These are phyloP conservation scores for Rhabditophanes sp. DNA, from an alignment of 2,888 invertebrate species.

Conservation along the genomic window DNA sequence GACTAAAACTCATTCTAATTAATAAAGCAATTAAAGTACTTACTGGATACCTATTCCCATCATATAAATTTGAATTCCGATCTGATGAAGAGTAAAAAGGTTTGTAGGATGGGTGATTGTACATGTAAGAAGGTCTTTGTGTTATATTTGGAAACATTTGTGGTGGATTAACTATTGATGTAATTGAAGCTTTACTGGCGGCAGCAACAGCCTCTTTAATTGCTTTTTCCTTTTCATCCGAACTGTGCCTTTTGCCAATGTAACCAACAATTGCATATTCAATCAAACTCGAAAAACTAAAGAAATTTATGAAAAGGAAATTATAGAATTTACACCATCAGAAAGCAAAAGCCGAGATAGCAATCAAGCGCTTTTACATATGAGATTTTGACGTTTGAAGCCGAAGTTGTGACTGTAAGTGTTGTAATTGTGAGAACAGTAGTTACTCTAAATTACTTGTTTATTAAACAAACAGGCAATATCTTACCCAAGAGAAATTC, in stretches of 20 bases:
- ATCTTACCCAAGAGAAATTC: conserved; percentile 33
- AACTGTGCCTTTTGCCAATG: conserved; percentile 59
- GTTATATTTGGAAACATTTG: too few species aligned
- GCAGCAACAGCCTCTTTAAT: conserved; percentile 1
- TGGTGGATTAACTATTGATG: too few species aligned
- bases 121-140: conserved; percentile 4
- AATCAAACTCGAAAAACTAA: conserved; percentile 90
- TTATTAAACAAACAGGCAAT: too few species aligned
- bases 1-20: too few species aligned
- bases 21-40: conserved; percentile 3
- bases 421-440: conserved; percentile 56
- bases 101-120: conserved; percentile 22
- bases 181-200: too few species aligned
- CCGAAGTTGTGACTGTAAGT: conserved; percentile 54
- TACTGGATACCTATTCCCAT: not conserved
- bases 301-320: conserved; percentile 46
- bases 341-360: conserved; percentile 46
- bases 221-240: conserved; percentile 1
- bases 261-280: conserved; percentile 94
- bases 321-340: not conserved
- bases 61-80: conserved; percentile 7
- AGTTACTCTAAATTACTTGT: too few species aligned
- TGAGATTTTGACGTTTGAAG: conserved; percentile 72
- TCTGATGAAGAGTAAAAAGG: conserved; percentile 35
- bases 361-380: conserved; percentile 86